Base-by-base conservation (phyloP, 2,113 vertebrate genomes). In the Siphamia tubifer region DNA sequence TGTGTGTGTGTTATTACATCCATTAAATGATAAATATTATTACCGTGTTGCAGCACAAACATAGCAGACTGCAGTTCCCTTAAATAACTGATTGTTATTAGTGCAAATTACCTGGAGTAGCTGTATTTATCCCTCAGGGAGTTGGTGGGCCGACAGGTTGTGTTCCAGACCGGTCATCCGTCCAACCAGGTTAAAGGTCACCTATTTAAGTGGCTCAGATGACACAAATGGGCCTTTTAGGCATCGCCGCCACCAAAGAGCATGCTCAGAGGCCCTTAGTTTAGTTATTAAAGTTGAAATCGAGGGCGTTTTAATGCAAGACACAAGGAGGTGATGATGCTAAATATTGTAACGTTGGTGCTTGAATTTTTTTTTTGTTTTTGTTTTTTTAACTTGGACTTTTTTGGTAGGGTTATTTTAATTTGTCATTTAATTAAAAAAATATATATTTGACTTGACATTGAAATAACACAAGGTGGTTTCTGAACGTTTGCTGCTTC, bases 101-200 rank as follows among this genome's bases (percentile, higher is more conserved):
- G 63, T 27, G 36, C 54, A 79, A 74, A 88, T 81, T 72, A 87
- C 56, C 24, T 19, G 16, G n/a, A 30, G 49, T 75, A 48, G 65
- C 55, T 72, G 69, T 40, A 73, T 73, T 52, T 32, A 61, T 72
- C 74, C 83, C 51, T 47, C n/a, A 44, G 68, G 83, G 73, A 80
- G 48, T 69, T 63, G 61, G 63, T 7, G 2, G 39, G 45, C 60
- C 20, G 55, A 30, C 70, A 27, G 75, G 49, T 83, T 77, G 58
- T 81, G 72, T 87, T 83, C 60, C 32, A 45, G 74, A 64, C 48
- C 54, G 31, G 72, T 91, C 82, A 81, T 80, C 86, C 19, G 11
- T 82, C 80, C 86, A 83, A 74, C 77, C 56, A 35, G 85, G 88
- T 90, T 80, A 89, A 66, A 87, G 86, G 86, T 89, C 83, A 24